Conservation (phyloP, 2,888 invertebrate genomes). For the Netelia inedita region DNA sequence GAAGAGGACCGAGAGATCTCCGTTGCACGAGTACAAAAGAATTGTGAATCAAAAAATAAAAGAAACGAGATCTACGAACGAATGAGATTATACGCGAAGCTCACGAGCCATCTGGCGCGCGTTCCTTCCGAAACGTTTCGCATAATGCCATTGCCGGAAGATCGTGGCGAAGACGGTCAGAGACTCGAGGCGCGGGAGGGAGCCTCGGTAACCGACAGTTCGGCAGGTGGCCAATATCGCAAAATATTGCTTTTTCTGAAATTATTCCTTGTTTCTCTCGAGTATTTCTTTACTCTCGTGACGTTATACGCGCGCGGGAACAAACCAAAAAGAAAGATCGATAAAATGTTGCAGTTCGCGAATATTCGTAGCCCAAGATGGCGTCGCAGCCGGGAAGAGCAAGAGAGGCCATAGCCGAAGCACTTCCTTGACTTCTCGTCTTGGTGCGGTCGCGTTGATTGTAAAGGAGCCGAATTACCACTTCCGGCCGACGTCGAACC, state of each 20-base stretch:
- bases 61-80: conserved; percentile 45
- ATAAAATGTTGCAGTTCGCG: not conserved
- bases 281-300: conserved; percentile 1
- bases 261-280: conserved; percentile 45
- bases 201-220: conserved; percentile 25
- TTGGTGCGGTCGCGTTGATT: conserved; percentile 63
- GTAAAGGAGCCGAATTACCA: conserved; percentile 67
- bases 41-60: not conserved
- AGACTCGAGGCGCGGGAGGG: conserved; percentile 3
- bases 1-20: conserved; percentile 2
- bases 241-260: conserved; percentile 22
- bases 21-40: not conserved
- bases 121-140: conserved; percentile 42
- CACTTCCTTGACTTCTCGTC: conserved; percentile 59
- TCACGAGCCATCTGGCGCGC: conserved; percentile 64
- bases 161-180: conserved; percentile 3
- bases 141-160: conserved; percentile 45
- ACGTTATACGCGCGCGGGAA: not conserved
- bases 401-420: conserved; percentile 6
- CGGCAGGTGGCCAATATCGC: conserved; percentile 68
- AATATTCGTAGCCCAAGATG: conserved; percentile 22
- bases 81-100: conserved; percentile 50
- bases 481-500: conserved; percentile 62
- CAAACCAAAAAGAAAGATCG: not conserved
- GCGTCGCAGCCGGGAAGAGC: not conserved